phyloP scores from a whole-genome alignment of 2,113 vertebrate genomes.

The Pseudopodoces humilis region DNA sequence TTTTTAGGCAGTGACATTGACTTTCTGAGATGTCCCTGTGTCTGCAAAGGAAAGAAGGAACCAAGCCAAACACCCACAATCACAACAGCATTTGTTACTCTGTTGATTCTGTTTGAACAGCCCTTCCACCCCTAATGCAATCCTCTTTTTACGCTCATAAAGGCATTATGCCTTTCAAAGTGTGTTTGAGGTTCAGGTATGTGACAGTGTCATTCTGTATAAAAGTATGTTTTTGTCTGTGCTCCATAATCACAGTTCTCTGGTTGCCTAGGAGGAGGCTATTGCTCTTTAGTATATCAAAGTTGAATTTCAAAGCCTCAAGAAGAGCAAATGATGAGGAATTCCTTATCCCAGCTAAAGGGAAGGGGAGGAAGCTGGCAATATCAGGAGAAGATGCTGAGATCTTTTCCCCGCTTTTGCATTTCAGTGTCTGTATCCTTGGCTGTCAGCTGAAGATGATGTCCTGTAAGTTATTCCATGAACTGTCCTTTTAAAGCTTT shows the following conservation, averaged over 20 bases:
- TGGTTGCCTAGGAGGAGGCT: not conserved
- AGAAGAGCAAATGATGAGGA: not conserved
- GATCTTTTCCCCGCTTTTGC: not conserved
- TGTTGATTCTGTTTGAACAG: not conserved
- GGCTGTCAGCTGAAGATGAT: not conserved
- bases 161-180: not conserved
- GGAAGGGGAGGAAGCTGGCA: accelerated
- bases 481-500: not conserved
- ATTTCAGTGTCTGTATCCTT: not conserved
- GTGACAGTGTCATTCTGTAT: not conserved
- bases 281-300: not conserved
- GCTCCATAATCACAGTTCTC: not conserved
- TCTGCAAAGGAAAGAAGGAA: not conserved
- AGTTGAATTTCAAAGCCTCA: not conserved
- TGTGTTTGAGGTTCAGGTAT: not conserved
- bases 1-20: not conserved
- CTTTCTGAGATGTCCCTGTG: not conserved
- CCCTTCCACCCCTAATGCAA: not conserved
- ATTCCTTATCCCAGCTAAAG: not conserved
- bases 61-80: not conserved
- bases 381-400: not conserved
- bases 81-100: not conserved
- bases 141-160: not conserved
- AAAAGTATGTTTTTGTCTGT: not conserved
- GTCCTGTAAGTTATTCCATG: not conserved